A percentile compares a stretch with the other conserved stretches of the same genome.
Evolutionary conservation across 1,140 invertebrate genomes (phyloP).

Genomic region (Sipha flava): DNA sequence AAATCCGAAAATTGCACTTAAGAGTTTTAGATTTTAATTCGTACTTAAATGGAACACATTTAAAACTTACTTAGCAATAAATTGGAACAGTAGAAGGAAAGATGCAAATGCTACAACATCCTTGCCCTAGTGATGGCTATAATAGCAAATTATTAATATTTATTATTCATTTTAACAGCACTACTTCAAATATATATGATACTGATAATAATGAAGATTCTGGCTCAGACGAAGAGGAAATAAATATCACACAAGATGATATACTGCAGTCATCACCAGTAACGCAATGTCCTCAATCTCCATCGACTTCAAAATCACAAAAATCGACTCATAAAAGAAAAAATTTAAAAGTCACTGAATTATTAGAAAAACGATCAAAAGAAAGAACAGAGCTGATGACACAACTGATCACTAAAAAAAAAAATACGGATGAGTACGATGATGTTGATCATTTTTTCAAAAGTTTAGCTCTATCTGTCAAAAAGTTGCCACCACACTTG

Average conservation of each 20-base stretch:
- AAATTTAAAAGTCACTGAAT: not conserved
- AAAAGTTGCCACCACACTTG: not conserved
- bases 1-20: too few relatives aligned
- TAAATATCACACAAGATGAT: not conserved
- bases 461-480: constrained; percentile 6
- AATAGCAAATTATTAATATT: not conserved
- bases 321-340: not conserved
- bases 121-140: not conserved
- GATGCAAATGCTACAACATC: too few relatives aligned
- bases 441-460: constrained; percentile 4
- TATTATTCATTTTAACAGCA: not conserved
- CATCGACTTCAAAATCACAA: not conserved
- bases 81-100: too few relatives aligned
- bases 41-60: too few relatives aligned
- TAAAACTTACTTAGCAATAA: too few relatives aligned
- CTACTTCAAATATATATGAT: not conserved
- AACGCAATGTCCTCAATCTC: not conserved
- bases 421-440: not conserved
- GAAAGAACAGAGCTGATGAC: not conserved
- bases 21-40: too few relatives aligned
- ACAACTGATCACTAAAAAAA: not conserved
- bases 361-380: not conserved
- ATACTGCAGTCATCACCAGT: not conserved
- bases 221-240: not conserved
- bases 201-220: not conserved